phyloP scores from a whole-genome alignment of 2,888 invertebrate species.

The Eupithecia vulgata region DNA sequence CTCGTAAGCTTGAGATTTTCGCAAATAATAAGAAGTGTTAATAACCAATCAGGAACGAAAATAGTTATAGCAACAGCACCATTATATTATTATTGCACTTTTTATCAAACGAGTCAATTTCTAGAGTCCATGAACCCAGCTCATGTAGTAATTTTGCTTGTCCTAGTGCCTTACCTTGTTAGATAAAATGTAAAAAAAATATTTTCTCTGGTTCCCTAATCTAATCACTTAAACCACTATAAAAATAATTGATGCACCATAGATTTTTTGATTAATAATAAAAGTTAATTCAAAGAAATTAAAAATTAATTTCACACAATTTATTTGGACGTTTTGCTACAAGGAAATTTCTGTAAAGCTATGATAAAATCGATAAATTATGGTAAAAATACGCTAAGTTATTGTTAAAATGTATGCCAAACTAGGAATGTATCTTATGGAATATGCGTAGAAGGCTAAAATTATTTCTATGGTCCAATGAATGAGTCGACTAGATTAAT shows the following conservation, averaged over 20 bases:
- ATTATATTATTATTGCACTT: neutral
- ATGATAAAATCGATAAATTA: slow-evolving; percentile 28
- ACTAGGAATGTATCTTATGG: slow-evolving; percentile 60
- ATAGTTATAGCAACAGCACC: neutral
- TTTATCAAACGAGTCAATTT: slow-evolving; percentile 17
- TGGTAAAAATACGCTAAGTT: slow-evolving; percentile 35
- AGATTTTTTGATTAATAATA: slow-evolving; percentile 16
- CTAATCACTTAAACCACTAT: neutral
- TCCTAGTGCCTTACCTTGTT: slow-evolving; percentile 55
- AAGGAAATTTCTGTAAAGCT: slow-evolving; percentile 63
- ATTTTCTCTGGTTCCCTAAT: neutral
- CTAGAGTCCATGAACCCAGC: slow-evolving; percentile 29
- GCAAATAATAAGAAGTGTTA: neutral
- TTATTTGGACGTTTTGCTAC: slow-evolving; percentile 74
- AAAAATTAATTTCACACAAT: slow-evolving; percentile 69
- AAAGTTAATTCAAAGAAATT: slow-evolving; percentile 66
- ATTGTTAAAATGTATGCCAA: slow-evolving; percentile 60
- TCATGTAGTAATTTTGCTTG: slow-evolving; percentile 31
- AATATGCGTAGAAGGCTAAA: slow-evolving; percentile 59
- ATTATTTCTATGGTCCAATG: slow-evolving; percentile 61
- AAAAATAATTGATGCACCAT: slow-evolving; percentile 14
- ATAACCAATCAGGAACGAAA: neutral
- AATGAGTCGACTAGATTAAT: slow-evolving; percentile 58
- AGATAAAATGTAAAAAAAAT: slow-evolving; percentile 1
- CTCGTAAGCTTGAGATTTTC: neutral